Percentiles rank a stretch among this genome's conserved stretches.
These are phyloP conservation scores for Melipona beecheii DNA, from an alignment of 2,888 invertebrate genomes.

Conservation along the genomic window DNA sequence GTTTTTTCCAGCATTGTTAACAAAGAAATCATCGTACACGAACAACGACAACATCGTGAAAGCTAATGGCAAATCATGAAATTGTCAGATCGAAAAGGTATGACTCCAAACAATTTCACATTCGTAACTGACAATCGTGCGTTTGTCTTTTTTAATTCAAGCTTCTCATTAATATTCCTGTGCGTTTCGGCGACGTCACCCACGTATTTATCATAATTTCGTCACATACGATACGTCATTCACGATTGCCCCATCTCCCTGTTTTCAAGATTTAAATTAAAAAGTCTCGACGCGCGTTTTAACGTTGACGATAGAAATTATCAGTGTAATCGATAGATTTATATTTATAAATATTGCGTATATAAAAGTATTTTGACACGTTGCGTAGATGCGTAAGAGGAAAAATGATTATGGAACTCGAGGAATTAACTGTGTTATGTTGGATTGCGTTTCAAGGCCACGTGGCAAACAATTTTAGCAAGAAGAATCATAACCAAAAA, in stretches of 20 bases:
- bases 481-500: constrained; percentile 43
- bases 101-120: constrained; percentile 11
- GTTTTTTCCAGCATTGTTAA: constrained; percentile 59
- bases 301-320: not conserved
- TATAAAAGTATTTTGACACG: constrained; percentile 1
- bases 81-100: constrained; percentile 74
- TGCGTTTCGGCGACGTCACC: not conserved
- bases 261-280: not conserved
- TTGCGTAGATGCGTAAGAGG: not conserved
- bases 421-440: constrained; percentile 31
- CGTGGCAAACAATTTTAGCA: constrained; percentile 33
- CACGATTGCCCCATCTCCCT: not conserved
- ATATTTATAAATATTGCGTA: constrained; percentile 8
- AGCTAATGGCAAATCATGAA: constrained; percentile 77
- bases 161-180: not conserved
- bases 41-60: constrained; percentile 19
- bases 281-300: not conserved
- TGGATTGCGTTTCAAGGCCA: constrained; percentile 44
- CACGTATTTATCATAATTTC: not conserved
- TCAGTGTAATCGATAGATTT: constrained; percentile 9
- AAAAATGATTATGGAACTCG: constrained; percentile 16
- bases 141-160: not conserved
- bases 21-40: constrained; percentile 46
- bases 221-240: not conserved
- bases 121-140: constrained; percentile 23